These are phyloP conservation scores for Metallyticus violacea DNA, from an alignment of 2,888 invertebrate species.

Conservation along the genomic window DNA sequence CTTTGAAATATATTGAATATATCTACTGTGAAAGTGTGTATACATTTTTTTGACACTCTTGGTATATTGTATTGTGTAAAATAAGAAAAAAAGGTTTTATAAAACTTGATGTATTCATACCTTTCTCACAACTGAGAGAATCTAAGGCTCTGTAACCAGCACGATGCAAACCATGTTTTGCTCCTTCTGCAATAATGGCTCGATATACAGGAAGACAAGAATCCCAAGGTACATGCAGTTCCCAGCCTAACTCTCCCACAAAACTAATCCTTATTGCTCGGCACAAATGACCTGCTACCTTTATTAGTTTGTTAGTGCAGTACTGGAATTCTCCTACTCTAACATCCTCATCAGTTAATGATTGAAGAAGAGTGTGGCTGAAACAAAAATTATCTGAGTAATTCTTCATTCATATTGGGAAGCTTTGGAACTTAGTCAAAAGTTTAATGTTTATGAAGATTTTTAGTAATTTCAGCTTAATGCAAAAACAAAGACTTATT, in stretches of 20 bases:
- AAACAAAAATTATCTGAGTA: not conserved
- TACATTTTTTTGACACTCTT: no score
- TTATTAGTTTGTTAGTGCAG: slow-evolving; percentile 59
- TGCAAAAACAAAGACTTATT: no score
- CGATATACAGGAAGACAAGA: slow-evolving; percentile 64
- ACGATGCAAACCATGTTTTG: slow-evolving; percentile 62
- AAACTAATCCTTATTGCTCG: slow-evolving; percentile 78
- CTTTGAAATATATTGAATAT: no score
- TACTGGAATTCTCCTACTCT: slow-evolving; percentile 61
- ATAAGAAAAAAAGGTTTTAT: no score
- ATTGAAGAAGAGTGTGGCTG: slow-evolving; percentile 62
- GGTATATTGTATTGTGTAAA: no score
- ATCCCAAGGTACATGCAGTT: slow-evolving; percentile 75
- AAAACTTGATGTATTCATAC: no score
- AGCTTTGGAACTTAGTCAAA: no score
- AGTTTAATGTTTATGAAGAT: no score
- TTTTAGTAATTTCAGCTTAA: no score
- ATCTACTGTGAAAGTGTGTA: no score
- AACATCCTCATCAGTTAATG: slow-evolving; percentile 56
- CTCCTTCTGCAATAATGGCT: slow-evolving; percentile 59
- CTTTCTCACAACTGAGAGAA: slow-evolving; percentile 86
- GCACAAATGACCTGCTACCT: slow-evolving; percentile 44
- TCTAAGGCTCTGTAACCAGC: slow-evolving; percentile 86
- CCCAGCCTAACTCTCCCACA: slow-evolving; percentile 87
- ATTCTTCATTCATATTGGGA: no score